Evolutionary conservation across 1,140 invertebrate species (phyloP).

Genomic region (Atta cephalotes): DNA sequence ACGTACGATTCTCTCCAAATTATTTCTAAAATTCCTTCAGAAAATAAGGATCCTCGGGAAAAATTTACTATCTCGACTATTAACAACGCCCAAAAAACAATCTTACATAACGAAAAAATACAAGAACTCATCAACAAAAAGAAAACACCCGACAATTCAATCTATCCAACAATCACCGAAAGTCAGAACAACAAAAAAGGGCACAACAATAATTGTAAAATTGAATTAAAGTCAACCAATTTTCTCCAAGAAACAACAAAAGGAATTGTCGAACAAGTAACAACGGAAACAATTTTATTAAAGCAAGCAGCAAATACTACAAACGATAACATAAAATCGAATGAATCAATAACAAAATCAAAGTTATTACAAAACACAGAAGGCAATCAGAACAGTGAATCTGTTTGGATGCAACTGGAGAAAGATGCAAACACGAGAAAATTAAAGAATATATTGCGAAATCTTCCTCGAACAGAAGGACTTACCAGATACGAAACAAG

Average conservation of each 20-base stretch:
- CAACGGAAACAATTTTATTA: constrained; percentile 16
- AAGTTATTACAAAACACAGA: neutral
- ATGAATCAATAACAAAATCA: neutral
- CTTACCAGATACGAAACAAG: constrained; percentile 22
- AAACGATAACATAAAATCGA: neutral
- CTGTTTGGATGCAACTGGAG: neutral
- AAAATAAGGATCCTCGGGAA: neutral
- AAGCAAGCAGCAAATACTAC: neutral
- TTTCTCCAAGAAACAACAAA: constrained; percentile 11
- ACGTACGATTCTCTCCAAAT: neutral
- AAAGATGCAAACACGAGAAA: neutral
- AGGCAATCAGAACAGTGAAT: neutral
- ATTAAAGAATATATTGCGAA: neutral
- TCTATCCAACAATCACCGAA: neutral
- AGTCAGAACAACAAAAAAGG: neutral
- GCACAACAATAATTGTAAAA: constrained; percentile 11
- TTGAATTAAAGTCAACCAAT: neutral
- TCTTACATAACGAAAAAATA: neutral
- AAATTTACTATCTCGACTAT: neutral
- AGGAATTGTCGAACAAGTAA: neutral
- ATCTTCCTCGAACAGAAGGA: neutral
- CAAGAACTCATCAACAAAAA: neutral
- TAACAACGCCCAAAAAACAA: neutral
- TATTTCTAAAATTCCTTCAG: neutral
- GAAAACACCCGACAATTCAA: neutral